Conservation (phyloP, 2,797 vertebrate species). For the Tachyglossus aculeatus region DNA sequence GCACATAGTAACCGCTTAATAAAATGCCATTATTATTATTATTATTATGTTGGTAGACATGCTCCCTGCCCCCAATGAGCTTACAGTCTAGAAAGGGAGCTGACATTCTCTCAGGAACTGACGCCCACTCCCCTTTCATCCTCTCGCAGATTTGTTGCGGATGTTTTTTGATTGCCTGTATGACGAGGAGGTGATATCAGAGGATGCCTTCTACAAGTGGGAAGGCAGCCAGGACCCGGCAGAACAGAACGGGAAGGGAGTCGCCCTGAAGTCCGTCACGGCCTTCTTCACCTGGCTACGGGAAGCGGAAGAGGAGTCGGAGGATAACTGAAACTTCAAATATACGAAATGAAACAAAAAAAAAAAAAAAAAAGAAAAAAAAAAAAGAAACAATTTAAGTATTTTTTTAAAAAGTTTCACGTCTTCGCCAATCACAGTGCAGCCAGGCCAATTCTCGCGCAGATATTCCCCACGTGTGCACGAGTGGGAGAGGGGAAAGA, state of each 20-base stretch:
- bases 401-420: slow-evolving; percentile 82
- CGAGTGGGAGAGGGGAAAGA: slow-evolving; percentile 75
- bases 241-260: slow-evolving; percentile 92
- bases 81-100: too few species aligned
- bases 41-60: too few species aligned
- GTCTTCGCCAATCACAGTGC: slow-evolving; percentile 82
- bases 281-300: slow-evolving; percentile 97
- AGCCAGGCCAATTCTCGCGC: slow-evolving; percentile 79
- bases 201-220: slow-evolving; percentile 98
- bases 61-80: too few species aligned
- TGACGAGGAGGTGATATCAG: slow-evolving; percentile 96
- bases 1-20: too few species aligned
- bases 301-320: slow-evolving; percentile 97
- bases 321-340: slow-evolving; percentile 90
- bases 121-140: background rate
- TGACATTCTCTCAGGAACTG: background rate
- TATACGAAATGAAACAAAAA: slow-evolving; percentile 55
- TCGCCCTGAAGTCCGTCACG: slow-evolving; percentile 93
- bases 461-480: slow-evolving; percentile 73
- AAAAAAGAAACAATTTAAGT: slow-evolving; percentile 78
- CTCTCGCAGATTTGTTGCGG: slow-evolving; percentile 86
- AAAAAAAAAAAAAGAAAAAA: too few species aligned
- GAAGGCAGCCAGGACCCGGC: slow-evolving; percentile 94
- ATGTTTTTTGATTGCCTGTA: slow-evolving; percentile 99
- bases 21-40: too few species aligned